A percentile compares a stretch with the other conserved stretches of the same genome.
These are phyloP conservation scores for Sprattus sprattus DNA, from an alignment of 2,113 vertebrate species.

Conservation along the genomic window DNA sequence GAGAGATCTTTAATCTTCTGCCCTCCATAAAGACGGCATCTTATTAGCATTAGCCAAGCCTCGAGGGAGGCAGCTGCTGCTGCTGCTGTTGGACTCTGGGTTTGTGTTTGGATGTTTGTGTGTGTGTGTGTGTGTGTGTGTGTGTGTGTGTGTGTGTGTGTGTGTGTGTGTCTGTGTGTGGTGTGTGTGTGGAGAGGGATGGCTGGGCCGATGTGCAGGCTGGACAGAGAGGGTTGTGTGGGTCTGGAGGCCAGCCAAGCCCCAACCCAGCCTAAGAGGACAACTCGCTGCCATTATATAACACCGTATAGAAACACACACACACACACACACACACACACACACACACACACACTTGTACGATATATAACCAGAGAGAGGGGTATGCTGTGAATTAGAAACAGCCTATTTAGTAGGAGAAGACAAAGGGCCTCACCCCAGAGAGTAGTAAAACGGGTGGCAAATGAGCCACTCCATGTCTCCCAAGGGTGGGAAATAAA, in stretches of 20 bases:
- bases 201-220: background rate
- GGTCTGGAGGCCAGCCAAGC: slow-evolving; percentile 47
- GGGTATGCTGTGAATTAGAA: slow-evolving; percentile 51
- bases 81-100: slow-evolving; percentile 24
- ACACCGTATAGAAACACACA: slow-evolving; percentile 45
- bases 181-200: slow-evolving; percentile 14
- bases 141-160: background rate
- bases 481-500: background rate
- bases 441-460: slow-evolving; percentile 37
- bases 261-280: slow-evolving; percentile 21
- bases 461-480: slow-evolving; percentile 12
- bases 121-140: background rate
- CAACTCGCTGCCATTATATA: slow-evolving; percentile 51
- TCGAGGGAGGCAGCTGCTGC: slow-evolving; percentile 41
- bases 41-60: slow-evolving; percentile 43
- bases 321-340: slow-evolving; percentile 32
- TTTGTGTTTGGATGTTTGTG: background rate
- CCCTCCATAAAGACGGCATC: slow-evolving; percentile 32
- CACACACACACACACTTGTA: slow-evolving; percentile 31
- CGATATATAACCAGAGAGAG: slow-evolving; percentile 33
- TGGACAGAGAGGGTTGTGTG: slow-evolving; percentile 51
- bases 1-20: slow-evolving; percentile 35
- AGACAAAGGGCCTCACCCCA: slow-evolving; percentile 28
- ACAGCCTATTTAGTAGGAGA: slow-evolving; percentile 44
- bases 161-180: background rate